A percentile compares a stretch with the other conserved stretches of the same genome.
These are phyloP conservation scores for Leptinotarsa peninsularis DNA, from an alignment of 2,888 invertebrate species.

Conservation along the genomic window DNA sequence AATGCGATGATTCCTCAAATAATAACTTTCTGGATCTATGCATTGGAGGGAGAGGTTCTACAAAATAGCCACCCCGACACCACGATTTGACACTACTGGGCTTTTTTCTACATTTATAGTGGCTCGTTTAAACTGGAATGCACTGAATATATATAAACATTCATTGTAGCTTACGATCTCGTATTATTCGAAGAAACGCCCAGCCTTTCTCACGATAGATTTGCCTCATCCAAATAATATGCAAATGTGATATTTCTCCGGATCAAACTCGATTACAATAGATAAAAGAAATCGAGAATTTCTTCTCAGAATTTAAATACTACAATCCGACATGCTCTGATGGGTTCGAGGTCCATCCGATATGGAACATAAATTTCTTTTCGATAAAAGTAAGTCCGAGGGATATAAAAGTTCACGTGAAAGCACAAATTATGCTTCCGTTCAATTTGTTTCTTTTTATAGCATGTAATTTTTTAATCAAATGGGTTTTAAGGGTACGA, in stretches of 20 bases:
- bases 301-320: constrained; percentile 5
- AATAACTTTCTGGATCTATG: too few relatives aligned
- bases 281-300: constrained; percentile 27
- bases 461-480: neutral
- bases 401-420: neutral
- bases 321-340: constrained; percentile 19
- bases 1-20: too few relatives aligned
- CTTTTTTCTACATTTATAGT: too few relatives aligned
- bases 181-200: too few relatives aligned
- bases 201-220: neutral
- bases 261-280: constrained; percentile 15
- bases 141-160: too few relatives aligned
- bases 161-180: too few relatives aligned
- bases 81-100: too few relatives aligned
- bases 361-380: constrained; percentile 27
- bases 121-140: too few relatives aligned
- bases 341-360: constrained; percentile 15
- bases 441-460: neutral
- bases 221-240: constrained; percentile 8
- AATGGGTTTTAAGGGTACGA: neutral
- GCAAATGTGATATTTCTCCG: constrained; percentile 14
- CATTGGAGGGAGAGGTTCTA: too few relatives aligned
- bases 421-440: neutral
- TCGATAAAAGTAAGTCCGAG: constrained; percentile 3
- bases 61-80: too few relatives aligned